Base-by-base conservation (phyloP, 2,888 invertebrate genomes). In the Limnephilus marmoratus region DNA sequence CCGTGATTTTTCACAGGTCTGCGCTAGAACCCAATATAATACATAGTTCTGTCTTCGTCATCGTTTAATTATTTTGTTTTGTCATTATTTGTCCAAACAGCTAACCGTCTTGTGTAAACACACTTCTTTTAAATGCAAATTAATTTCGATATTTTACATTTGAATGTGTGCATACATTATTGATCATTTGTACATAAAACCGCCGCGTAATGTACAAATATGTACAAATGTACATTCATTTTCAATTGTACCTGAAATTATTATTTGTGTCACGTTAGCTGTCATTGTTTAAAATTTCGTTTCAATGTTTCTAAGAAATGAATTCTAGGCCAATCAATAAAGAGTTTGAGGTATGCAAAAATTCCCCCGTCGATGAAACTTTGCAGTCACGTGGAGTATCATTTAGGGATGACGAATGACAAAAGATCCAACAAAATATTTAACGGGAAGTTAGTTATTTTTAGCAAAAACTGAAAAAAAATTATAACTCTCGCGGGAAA, bases 61-160 rank as follows among this genome's bases (percentile, higher is more conserved):
- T 5, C 24, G 24, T 24, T n/a, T 9, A 24, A 24, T 24, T 68
- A 68, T 24, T 68, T 68, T 68, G n/a, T 68, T 68, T 68, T 24
- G 68, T 24, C 24, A 24, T 83, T n/a, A 37, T 41, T 41, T 83
- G 83, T 83, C 83, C 34, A 83, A 83, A 83, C 37, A 37, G 37
- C 31, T 7, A 41, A 18, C 83, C 83, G 83, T 41, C 37, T 83
- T 24, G 83, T 83, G 83, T 83, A 18, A 37, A 83, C 83, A n/a
- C 24, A 41, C 37, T 41, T 83, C 37, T 83, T 34, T 83, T n/a
- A 24, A 24, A 83, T 37, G 83, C 83, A 83, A 83, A 83, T 83
- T 18, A 83, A 83, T 11, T 18, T n/a, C n/a, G 24, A 13, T 41
- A n/a, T 18, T 83, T 83, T 83, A 34, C 37, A 83, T 41, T 24